Base-by-base conservation (phyloP, 2,113 vertebrate species). In the Phaethornis superciliosus region DNA sequence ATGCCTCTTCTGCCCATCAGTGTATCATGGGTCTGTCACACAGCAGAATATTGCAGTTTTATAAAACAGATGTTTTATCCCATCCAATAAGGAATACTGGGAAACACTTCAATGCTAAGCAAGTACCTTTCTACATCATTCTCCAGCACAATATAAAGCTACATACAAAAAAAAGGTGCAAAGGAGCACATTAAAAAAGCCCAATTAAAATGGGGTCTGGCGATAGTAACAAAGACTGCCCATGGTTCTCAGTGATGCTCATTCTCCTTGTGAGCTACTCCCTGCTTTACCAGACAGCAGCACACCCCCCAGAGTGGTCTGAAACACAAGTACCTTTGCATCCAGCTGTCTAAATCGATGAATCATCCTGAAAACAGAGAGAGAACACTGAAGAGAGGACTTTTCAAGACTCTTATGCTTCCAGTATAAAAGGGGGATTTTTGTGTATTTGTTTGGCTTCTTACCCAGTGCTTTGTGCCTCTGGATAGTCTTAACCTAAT, bases 261-360 rank as follows among this genome's bases (percentile, higher is more conserved):
- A 2, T 33, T 62, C 37, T 71, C 54, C 59, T 62, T 15, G 10
- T 49, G 40, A n/a, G 55, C 30, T n/a, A 26, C 8, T 22, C 30
- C 16, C 15, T 35, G 56, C 40, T 71, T 54, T 26, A 58, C 65
- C 28, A 84, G 26, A 49, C 7, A 70, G 23, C 81, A 32, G 21
- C 15, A 28, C 17, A 30, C 40, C 18, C 30, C 30, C 58, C 65
- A 69, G 27, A 69, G 58, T 19, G 58, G 54, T 37, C 7, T 44
- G 28, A 69, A 85, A 63, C 35, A 71, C 37, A 49, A 47, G 10
- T 98, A 98, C 98, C 98, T 98, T 98, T 37, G 96, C 85, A 79
- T 98, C 98, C 96, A 98, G 95, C 62, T 98, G 97, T 93, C 96
- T 96, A 32, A 98, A 98, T 16, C 96, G 98, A 90, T 98, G 97